These are phyloP conservation scores for Megalops atlanticus DNA, from an alignment of 2,113 vertebrate species.

Conservation along the genomic window DNA sequence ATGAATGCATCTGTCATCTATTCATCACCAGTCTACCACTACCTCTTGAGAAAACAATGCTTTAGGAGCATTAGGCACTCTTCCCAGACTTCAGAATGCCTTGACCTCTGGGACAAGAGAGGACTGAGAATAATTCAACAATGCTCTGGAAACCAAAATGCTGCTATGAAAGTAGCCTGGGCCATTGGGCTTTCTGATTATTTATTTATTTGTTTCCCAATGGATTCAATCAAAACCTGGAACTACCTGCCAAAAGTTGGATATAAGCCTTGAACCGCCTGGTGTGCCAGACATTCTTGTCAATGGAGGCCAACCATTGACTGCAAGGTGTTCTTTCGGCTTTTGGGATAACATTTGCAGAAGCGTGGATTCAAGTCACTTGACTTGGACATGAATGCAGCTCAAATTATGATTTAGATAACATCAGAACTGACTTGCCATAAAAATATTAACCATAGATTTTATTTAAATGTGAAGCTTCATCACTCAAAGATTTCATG, in stretches of 20 bases:
- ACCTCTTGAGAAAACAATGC: slow-evolving; percentile 38
- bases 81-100: slow-evolving; percentile 31
- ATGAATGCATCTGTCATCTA: slow-evolving; percentile 27
- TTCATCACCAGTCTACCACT: slow-evolving; percentile 30
- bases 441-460: no score
- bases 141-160: neutral
- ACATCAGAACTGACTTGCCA: no score
- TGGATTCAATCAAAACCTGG: slow-evolving; percentile 9
- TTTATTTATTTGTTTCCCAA: slow-evolving; percentile 11
- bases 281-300: neutral
- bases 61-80: slow-evolving; percentile 5
- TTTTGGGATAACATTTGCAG: neutral
- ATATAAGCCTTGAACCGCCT: neutral
- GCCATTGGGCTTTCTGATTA: neutral
- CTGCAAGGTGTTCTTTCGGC: neutral
- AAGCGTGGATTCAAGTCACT: no score
- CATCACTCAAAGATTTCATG: no score
- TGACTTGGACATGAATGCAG: no score
- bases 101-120: slow-evolving; percentile 26
- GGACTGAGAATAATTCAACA: neutral
- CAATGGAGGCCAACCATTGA: slow-evolving; percentile 10
- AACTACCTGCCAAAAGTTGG: slow-evolving; percentile 11
- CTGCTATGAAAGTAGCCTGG: neutral
- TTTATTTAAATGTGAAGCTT: no score
- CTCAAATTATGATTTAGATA: no score